phyloP scores from a whole-genome alignment of 2,888 invertebrate species.

The Incurvaria masculella region DNA sequence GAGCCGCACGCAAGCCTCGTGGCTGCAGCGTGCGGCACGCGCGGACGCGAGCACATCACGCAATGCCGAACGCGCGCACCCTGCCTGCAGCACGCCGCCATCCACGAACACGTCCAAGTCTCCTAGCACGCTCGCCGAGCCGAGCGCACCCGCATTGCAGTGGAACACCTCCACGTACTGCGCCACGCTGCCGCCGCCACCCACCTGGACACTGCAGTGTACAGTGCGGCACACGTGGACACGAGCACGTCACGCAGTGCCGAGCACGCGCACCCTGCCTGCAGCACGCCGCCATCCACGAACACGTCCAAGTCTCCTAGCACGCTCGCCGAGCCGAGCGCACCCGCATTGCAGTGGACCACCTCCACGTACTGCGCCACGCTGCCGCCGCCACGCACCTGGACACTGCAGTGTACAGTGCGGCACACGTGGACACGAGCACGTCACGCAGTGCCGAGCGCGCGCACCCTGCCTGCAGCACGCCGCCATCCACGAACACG shows the following conservation, averaged over 20 bases:
- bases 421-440: no score
- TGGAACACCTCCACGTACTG: constrained; percentile 43
- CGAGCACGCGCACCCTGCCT: constrained; percentile 28
- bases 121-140: constrained; percentile 29
- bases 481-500: constrained; percentile 42
- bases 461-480: constrained; percentile 32
- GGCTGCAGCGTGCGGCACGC: no score
- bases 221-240: no score
- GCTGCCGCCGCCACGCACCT: constrained; percentile 29
- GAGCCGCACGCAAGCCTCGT: no score
- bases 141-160: constrained; percentile 37
- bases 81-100: constrained; percentile 35
- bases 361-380: constrained; percentile 44
- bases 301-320: constrained; percentile 42
- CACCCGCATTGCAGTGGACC: constrained; percentile 41
- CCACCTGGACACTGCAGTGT: constrained; percentile 24
- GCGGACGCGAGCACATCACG: no score
- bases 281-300: constrained; percentile 35
- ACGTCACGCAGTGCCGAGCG: no score
- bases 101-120: constrained; percentile 44
- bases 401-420: constrained; percentile 15
- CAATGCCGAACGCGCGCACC: constrained; percentile 19
- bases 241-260: no score
- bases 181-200: constrained; percentile 36
- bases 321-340: constrained; percentile 28